Base-by-base conservation (phyloP, 2,113 vertebrate species). In the Cairina moschata region DNA sequence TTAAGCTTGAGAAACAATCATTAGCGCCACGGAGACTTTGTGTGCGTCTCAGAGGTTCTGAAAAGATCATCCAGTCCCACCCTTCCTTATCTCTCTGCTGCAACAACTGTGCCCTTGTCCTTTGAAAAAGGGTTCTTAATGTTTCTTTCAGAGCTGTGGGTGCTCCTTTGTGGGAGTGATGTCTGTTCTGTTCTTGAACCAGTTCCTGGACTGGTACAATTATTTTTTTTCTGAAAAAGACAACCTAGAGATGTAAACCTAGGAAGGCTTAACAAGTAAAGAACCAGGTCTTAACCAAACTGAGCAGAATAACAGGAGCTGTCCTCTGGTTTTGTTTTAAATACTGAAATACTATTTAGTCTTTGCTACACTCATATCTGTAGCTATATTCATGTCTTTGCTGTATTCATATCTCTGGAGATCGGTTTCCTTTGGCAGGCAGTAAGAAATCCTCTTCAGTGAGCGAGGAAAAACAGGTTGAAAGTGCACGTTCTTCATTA, bases 41-140 rank as follows among this genome's bases (percentile, higher is more conserved):
- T 56, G 2, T 9, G 50, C 11, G 25, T 29, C 46, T 68, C 9
- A 3, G 52, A 48, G 72, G 16, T 31, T 60, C 52, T 60, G 31
- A 34, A 31, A 23, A 60, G 18, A 28, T 44, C 2, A 1, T 60
- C 67, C 22, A 52, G 31, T 23, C 13, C 40, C 66, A 25, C 34
- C 28, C 18, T 31, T 78, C 7, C 7, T 56, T 56, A 9, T 18
- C 31, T 25, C 36, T 65, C 20, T 38, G 56, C 55, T 63, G 17
- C 4, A 5, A 15, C 50, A 71, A 1, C 42, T 58, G 1, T 8
- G 36, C 20, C 34, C 12, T 66, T n/a, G 1, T 66, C 67, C 7
- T 28, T n/a, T n/a, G 34, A 56, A 63, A 44, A 38, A 4, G 29
- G 11, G 8, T 85, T 52, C 23, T 80, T 14, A 4, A 6, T 9